Percentiles rank a stretch among this genome's conserved stretches.
Conservation (phyloP, 2,888 invertebrate genomes). For the Phasia obesa region DNA sequence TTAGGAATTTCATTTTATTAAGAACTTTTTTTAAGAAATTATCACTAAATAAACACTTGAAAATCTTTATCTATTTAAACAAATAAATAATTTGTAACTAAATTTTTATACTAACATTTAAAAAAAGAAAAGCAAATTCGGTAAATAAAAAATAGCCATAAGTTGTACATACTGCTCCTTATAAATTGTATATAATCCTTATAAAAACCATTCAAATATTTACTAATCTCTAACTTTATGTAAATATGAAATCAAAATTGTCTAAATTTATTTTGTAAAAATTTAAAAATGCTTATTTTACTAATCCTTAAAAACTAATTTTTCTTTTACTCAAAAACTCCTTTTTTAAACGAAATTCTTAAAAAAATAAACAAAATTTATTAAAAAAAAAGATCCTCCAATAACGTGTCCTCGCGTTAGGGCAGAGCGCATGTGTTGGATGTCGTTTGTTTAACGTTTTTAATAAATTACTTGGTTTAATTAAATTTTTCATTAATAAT, state of each 20-base stretch:
- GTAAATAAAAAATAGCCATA: conserved; percentile 60
- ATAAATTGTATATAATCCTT: conserved; percentile 68
- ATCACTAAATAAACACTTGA: conserved; percentile 6
- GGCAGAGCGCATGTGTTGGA: conserved; percentile 84
- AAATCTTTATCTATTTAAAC: conserved; percentile 40
- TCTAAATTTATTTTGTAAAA: conserved; percentile 60
- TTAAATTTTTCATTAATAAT: conserved; percentile 36
- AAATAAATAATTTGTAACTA: conserved; percentile 58
- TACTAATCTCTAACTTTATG: conserved; percentile 58
- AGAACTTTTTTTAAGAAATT: conserved; percentile 25
- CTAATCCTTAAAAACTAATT: conserved; percentile 56
- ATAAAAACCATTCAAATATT: conserved; percentile 51
- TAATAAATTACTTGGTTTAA: conserved; percentile 57
- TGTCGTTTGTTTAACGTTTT: conserved; percentile 78
- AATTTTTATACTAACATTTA: conserved; percentile 66
- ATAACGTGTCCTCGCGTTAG: conserved; percentile 81
- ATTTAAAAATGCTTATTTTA: conserved; percentile 31
- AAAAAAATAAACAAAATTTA: conserved; percentile 48
- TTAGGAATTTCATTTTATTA: conserved; percentile 40
- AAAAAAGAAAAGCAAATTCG: conserved; percentile 52
- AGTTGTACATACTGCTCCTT: conserved; percentile 73
- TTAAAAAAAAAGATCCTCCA: conserved; percentile 73
- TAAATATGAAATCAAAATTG: conserved; percentile 71
- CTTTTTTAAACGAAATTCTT: conserved; percentile 62
- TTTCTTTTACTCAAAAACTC: conserved; percentile 58